Evolutionary conservation across 2,797 vertebrate genomes (phyloP).

Genomic region (Lacerta bilineata): DNA sequence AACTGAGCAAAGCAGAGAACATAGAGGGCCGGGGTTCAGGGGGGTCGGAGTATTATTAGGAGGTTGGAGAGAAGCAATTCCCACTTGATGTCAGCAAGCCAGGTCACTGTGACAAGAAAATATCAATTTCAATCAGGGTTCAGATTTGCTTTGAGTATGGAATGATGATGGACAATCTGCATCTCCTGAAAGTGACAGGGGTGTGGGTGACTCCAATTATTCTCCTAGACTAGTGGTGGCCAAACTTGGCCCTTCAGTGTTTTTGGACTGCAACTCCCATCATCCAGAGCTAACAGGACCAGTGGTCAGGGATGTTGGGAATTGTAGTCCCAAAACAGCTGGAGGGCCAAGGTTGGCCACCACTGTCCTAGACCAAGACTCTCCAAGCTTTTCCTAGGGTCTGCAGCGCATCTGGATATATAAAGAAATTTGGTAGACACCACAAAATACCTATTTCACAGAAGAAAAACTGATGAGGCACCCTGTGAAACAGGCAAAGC

Average conservation of each 20-base stretch:
- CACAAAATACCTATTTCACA: no score
- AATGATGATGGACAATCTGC: neutral
- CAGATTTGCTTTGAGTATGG: neutral
- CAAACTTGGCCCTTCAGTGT: no score
- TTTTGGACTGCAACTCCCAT: no score
- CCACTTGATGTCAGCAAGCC: neutral
- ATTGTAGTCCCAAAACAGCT: no score
- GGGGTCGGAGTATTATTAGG: neutral
- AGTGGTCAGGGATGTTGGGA: no score
- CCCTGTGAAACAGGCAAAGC: no score
- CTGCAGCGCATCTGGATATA: no score
- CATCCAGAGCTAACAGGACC: no score
- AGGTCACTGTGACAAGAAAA: neutral
- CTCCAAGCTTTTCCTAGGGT: neutral
- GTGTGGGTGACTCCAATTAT: neutral
- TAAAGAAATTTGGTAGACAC: no score
- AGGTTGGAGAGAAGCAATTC: neutral
- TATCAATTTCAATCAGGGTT: neutral
- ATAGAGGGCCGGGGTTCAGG: neutral
- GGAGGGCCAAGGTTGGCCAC: no score
- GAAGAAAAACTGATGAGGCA: no score
- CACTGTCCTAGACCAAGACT: neutral
- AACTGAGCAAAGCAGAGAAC: conserved; percentile 5
- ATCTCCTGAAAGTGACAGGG: neutral
- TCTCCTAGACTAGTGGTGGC: neutral